Base-by-base conservation (phyloP, 1,140 invertebrate genomes). In the Drosophila ercepeae region DNA sequence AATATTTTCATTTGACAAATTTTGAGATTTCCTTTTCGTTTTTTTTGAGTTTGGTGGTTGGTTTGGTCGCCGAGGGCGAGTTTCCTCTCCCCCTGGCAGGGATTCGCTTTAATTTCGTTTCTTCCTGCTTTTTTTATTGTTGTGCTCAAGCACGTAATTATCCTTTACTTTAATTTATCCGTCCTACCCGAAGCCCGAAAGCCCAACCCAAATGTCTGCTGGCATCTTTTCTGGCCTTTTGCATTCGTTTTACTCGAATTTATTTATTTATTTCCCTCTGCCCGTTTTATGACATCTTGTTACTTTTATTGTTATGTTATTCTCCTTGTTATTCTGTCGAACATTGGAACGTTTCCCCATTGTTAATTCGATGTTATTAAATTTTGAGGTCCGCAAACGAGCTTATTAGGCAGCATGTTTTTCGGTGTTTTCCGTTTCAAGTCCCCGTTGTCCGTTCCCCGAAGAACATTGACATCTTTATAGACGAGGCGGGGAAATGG, bases 301-400 rank as follows among this genome's bases (percentile, higher is more conserved):
- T 84, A 84, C 78, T 84, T 84, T 79, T 79, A 84, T 84, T 84
- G 75, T 84, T 79, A 84, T 86, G 86, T 75, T 86, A 79, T 84
- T 84, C 81, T 19, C 9, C 39, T 23, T 59, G 68, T 58, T 23
- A 51, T 39, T 67, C 54, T 53, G 68, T 68, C 54, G 54, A 25
- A 39, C 21, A 34, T 42, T 68, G 46, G 54, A 25, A 39, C 21
- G 27, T 42, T 61, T 29, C 42, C 58, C 57, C 75, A 67, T 78
- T 72, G 71, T 81, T 64, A 36, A 53, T 57, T 18, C 29, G 16
- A 48, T 65, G 72, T 84, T 84, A 86, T 79, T 84, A 84, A 84
- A 79, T 79, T 83, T 78, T 54, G 32, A 23, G 45, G 73, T 18
- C 63, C 63, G 69, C 51, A 54, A 84, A 78, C 60, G 81, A 79